phyloP scores from a whole-genome alignment of 2,888 invertebrate genomes.

The Tenthredo amoena region DNA sequence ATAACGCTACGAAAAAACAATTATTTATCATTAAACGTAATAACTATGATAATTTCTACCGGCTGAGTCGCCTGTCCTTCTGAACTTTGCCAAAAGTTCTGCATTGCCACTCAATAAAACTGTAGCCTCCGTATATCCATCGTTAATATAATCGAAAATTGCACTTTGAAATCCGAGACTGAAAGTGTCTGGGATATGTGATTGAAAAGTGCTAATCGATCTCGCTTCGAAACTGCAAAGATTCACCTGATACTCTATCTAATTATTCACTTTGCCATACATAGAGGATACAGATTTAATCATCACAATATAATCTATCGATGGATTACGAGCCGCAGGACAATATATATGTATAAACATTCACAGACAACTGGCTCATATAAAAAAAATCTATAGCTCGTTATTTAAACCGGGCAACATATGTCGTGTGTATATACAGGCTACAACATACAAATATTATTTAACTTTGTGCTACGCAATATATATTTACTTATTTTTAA shows the following conservation, averaged over 20 bases:
- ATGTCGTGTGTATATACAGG: constrained; percentile 65
- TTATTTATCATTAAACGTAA: constrained; percentile 19
- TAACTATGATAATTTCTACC: constrained; percentile 31
- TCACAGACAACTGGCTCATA: constrained; percentile 40
- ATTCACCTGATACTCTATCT: not conserved
- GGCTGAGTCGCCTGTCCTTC: constrained; percentile 28
- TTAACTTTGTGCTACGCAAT: constrained; percentile 69
- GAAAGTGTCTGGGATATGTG: constrained; percentile 29
- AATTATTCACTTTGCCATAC: not conserved
- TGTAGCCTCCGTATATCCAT: constrained; percentile 37
- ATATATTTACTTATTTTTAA: constrained; percentile 54
- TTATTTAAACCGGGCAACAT: constrained; percentile 47
- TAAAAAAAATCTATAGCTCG: constrained; percentile 53
- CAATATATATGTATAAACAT: constrained; percentile 42
- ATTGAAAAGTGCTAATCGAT: constrained; percentile 20
- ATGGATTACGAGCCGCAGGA: constrained; percentile 36
- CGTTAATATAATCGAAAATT: constrained; percentile 25
- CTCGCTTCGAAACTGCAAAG: not conserved
- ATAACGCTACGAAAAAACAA: constrained; percentile 47
- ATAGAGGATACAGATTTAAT: not conserved
- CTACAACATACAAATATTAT: constrained; percentile 72
- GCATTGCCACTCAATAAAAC: constrained; percentile 10
- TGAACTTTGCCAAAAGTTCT: constrained; percentile 19
- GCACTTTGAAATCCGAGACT: constrained; percentile 20
- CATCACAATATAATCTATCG: not conserved